phyloP scores from a whole-genome alignment of 2,888 invertebrate genomes.

The Stratiomys singularior region DNA sequence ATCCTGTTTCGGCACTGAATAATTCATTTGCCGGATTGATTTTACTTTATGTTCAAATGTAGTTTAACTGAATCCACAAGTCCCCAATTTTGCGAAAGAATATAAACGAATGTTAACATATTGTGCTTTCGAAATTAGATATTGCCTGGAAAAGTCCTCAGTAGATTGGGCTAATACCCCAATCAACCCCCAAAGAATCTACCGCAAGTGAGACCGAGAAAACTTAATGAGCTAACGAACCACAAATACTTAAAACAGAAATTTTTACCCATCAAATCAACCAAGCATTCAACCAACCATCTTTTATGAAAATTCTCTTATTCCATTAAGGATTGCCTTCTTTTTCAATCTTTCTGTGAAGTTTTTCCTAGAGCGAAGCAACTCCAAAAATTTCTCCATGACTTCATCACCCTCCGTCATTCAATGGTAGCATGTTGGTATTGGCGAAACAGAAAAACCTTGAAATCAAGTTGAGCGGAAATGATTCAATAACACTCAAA shows the following conservation, averaged over 20 bases:
- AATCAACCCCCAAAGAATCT: constrained; percentile 1
- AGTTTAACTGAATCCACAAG: no score
- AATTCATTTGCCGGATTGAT: no score
- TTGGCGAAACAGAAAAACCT: constrained; percentile 11
- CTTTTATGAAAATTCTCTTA: constrained; percentile 32
- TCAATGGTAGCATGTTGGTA: background rate
- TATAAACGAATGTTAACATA: no score
- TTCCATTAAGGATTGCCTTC: constrained; percentile 5
- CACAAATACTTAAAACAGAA: constrained; percentile 31
- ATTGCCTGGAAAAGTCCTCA: no score
- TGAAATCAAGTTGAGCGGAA: constrained; percentile 41
- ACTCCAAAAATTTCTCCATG: background rate
- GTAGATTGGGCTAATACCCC: no score
- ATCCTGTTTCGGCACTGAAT: no score
- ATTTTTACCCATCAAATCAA: constrained; percentile 1
- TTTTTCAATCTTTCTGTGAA: background rate
- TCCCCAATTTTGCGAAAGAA: no score
- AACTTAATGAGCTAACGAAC: constrained; percentile 41
- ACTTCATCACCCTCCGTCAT: background rate
- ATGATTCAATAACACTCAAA: constrained; percentile 42
- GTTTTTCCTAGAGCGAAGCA: background rate
- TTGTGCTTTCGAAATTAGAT: no score
- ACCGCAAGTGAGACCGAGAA: constrained; percentile 13
- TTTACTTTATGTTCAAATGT: no score
- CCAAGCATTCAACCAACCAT: background rate